These are phyloP conservation scores for Panagrolaimus sp. DNA, from an alignment of 1,140 invertebrate genomes.

Conservation along the genomic window DNA sequence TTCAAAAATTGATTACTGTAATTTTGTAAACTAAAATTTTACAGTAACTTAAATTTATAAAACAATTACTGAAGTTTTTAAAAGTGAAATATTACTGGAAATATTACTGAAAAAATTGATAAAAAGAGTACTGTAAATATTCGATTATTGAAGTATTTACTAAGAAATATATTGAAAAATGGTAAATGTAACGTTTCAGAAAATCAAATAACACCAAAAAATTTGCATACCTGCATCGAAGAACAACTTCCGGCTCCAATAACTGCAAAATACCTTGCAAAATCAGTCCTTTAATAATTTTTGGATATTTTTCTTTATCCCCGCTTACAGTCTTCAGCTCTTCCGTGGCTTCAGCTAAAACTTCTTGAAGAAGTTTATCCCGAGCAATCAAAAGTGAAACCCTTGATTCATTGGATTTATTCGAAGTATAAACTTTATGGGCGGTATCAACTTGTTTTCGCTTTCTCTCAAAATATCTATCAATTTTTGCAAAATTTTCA, in stretches of 20 bases:
- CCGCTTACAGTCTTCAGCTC: slow-evolving; percentile 75
- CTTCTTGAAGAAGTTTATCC: slow-evolving; percentile 63
- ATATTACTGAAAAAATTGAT: not conserved
- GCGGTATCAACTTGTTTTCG: slow-evolving; percentile 98
- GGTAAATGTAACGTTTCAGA: too few species aligned
- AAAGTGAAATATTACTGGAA: too few species aligned
- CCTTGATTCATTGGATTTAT: slow-evolving; percentile 94
- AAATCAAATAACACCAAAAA: too few species aligned
- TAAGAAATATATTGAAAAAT: too few species aligned
- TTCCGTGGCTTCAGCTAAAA: slow-evolving; percentile 82
- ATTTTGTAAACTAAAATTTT: too few species aligned
- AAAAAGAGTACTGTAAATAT: too few species aligned
- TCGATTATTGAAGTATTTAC: too few species aligned
- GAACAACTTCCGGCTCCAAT: slow-evolving; percentile 73
- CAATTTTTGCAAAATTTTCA: slow-evolving; percentile 93
- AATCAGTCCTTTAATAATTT: slow-evolving; percentile 77
- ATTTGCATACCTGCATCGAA: slow-evolving; percentile 69
- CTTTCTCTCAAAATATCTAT: slow-evolving; percentile 98
- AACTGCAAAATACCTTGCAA: slow-evolving; percentile 72
- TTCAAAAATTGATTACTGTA: too few species aligned
- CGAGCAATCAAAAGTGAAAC: slow-evolving; percentile 79
- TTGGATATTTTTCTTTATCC: slow-evolving; percentile 70
- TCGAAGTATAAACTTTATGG: slow-evolving; percentile 98
- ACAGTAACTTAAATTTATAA: too few species aligned
- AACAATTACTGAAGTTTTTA: too few species aligned